A percentile compares a stretch with the other conserved stretches of the same genome.
Conservation (phyloP, 2,113 vertebrate species). For the Chlorodrepanis virens region DNA sequence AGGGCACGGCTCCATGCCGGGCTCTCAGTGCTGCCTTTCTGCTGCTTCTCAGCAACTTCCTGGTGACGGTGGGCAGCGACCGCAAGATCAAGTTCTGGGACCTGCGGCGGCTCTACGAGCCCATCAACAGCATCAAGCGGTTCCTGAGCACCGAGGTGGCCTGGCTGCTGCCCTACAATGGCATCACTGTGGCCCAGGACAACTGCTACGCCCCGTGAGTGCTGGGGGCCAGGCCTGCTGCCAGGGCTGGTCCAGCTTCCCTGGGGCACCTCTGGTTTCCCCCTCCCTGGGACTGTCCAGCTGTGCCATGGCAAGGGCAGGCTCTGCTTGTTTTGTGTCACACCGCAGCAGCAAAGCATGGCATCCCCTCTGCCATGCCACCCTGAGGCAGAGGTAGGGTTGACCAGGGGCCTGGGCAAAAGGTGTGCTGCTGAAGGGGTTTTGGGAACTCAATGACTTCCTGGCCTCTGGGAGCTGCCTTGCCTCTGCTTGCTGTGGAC, state of each 20-base stretch:
- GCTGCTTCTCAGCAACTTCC: slow-evolving; percentile 75
- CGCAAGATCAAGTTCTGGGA: slow-evolving; percentile 94
- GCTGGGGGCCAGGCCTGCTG: not conserved
- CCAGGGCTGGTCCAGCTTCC: rapidly evolving
- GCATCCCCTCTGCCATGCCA: rapidly evolving
- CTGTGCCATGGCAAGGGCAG: not conserved
- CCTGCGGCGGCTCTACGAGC: slow-evolving; percentile 78
- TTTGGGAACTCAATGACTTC: not conserved
- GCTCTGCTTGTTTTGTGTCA: not conserved
- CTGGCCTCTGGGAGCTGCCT: not conserved
- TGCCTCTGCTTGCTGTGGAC: not conserved
- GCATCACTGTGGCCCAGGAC: slow-evolving; percentile 85
- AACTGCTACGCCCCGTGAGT: slow-evolving; percentile 85
- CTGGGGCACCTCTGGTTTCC: not conserved
- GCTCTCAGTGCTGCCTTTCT: slow-evolving; percentile 17
- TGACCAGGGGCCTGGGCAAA: not conserved
- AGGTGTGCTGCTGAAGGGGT: not conserved
- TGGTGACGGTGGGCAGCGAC: slow-evolving; percentile 89
- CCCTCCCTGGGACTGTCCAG: not conserved
- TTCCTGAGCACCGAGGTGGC: slow-evolving; percentile 85
- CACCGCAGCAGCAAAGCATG: rapidly evolving
- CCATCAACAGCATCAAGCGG: slow-evolving; percentile 84
- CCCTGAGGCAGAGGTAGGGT: no score
- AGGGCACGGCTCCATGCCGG: not conserved
- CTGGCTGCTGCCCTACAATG: slow-evolving; percentile 87